These are phyloP conservation scores for Pachyseris speciosa DNA, from an alignment of 64 coral and sea anemone species.

Conservation along the genomic window DNA sequence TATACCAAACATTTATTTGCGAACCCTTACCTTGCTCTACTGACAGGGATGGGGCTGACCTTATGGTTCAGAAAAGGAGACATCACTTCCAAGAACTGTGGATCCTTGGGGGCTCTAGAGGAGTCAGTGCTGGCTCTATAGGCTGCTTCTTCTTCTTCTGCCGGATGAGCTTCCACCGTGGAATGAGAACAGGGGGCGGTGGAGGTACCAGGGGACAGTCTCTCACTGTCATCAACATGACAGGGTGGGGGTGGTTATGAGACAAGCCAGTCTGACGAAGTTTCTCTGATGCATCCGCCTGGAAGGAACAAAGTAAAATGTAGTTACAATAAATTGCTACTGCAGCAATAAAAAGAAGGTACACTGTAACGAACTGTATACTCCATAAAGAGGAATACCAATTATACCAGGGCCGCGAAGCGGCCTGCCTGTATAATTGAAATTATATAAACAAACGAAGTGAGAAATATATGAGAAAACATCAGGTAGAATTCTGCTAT, in stretches of 20 bases:
- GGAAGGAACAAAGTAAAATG: neutral
- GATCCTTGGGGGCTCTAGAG: conserved; percentile 88
- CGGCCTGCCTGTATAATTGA: no score
- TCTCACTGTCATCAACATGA: conserved; percentile 85
- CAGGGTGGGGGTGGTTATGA: conserved; percentile 92
- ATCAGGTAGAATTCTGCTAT: no score
- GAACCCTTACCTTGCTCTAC: conserved; percentile 80
- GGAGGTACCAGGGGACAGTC: conserved; percentile 95
- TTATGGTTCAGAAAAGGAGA: conserved; percentile 96
- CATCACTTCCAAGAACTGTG: conserved; percentile 93
- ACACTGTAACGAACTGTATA: no score
- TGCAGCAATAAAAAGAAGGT: no score
- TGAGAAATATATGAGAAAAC: no score
- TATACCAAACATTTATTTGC: no score
- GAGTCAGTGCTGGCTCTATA: conserved; percentile 75
- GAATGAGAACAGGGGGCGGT: conserved; percentile 92
- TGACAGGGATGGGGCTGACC: conserved; percentile 96
- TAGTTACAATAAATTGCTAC: neutral
- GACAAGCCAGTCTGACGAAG: conserved; percentile 94
- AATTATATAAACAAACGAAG: no score
- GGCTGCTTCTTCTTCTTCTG: conserved; percentile 98
- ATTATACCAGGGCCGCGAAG: no score
- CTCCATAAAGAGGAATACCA: no score
- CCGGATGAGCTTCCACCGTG: conserved; percentile 97
- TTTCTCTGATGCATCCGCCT: conserved; percentile 99